Base-by-base conservation (phyloP, 2,113 vertebrate species). In the Oenanthe oenanthe region DNA sequence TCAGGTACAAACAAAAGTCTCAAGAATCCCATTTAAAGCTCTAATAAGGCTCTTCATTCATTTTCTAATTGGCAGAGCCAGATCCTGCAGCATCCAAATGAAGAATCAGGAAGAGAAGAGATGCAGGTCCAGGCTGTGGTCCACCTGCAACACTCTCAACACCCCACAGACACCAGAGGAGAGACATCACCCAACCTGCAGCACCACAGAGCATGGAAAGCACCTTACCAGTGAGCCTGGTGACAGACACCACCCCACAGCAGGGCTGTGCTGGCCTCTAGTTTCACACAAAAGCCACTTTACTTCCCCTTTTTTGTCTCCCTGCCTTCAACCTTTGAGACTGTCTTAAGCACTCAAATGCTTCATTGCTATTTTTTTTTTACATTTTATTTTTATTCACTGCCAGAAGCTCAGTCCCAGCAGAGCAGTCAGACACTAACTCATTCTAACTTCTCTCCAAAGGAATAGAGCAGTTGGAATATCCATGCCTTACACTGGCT, bases 1-100 rank as follows among this genome's bases (percentile, higher is more conserved):
- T 96, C 85, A 95, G 96, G 92, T 96, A 96, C 92, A 97, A 96
- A 97, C 88, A 96, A 63, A 95, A 93, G 88, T 90, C 82, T 94
- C 68, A 74, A 94, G 92, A 95, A 97, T 95, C 72, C 78, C 82
- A 92, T 97, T 95, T 97, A 90, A 95, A 92, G 88, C 67, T 92
- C 74, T 88, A 91, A 93, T 94, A 94, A 92, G 93, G 56, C 51
- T 93, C 90, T 77, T 93, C 21, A 77, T 95, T 97, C 63, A 88
- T 93, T 94, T 95, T 91, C 72, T 96, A 92, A 85, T 92, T 93
- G 92, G 89, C 80, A 77, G 60, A 93, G 56, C 36, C 75, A 56
- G 63, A 93, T 93, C 28, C 63, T 80, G 31, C 54, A 93, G 73
- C 22, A 93, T 38, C 56, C 43, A 85, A 56, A 65, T 12, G 51